These are phyloP conservation scores for Cryptus armator DNA, from an alignment of 2,888 invertebrate genomes.

Conservation along the genomic window DNA sequence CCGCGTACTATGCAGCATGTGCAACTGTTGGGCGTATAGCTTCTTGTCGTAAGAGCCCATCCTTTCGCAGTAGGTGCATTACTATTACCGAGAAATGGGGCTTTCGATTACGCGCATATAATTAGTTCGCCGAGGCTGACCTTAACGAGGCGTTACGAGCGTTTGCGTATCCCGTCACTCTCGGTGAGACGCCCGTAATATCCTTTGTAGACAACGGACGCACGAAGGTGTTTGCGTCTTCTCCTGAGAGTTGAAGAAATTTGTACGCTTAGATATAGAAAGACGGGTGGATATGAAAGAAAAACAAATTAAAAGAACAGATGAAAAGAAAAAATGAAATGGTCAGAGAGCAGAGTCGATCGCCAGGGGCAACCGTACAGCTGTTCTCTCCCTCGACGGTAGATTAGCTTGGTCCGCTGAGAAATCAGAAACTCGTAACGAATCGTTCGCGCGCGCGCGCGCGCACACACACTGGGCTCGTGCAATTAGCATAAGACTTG, in stretches of 20 bases:
- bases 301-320: slow-evolving; percentile 17
- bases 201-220: slow-evolving; percentile 57
- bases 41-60: slow-evolving; percentile 24
- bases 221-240: slow-evolving; percentile 21
- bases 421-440: slow-evolving; percentile 74
- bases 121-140: slow-evolving; percentile 67
- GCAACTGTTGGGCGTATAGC: slow-evolving; percentile 11
- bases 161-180: slow-evolving; percentile 68
- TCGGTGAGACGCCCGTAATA: slow-evolving; percentile 48
- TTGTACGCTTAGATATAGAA: slow-evolving; percentile 6
- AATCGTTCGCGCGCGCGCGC: slow-evolving; percentile 61
- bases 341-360: slow-evolving; percentile 22
- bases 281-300: slow-evolving; percentile 18
- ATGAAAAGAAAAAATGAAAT: slow-evolving; percentile 6
- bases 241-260: neutral
- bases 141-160: slow-evolving; percentile 72
- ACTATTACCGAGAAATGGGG: slow-evolving; percentile 54
- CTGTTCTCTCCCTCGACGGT: slow-evolving; percentile 8
- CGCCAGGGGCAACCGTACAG: slow-evolving; percentile 34
- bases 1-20: slow-evolving; percentile 17
- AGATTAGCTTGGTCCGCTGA: slow-evolving; percentile 42
- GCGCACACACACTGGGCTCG: slow-evolving; percentile 21
- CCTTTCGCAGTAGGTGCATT: slow-evolving; percentile 10
- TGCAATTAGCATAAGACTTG: slow-evolving; percentile 66
- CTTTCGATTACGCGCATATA: slow-evolving; percentile 68